Conservation (phyloP, 2,888 invertebrate genomes). For the Cheilosia pagana region DNA sequence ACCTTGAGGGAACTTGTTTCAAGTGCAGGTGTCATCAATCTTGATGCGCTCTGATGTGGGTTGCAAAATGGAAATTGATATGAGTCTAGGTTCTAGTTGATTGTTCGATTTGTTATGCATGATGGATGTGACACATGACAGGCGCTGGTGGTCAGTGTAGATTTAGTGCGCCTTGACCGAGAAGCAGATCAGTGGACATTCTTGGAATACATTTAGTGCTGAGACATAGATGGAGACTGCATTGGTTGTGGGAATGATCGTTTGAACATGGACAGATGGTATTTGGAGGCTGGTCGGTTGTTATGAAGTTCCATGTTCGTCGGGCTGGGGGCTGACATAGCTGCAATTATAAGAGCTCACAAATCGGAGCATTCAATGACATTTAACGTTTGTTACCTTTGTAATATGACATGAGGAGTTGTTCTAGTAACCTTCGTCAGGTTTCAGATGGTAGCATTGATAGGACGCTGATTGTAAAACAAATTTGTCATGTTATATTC, state of each 20-base stretch:
- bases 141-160: slow-evolving; percentile 1
- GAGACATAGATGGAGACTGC: not conserved
- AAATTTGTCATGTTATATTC: no score
- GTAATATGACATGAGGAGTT: no score
- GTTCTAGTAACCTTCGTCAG: no score
- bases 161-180: slow-evolving; percentile 17
- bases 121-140: slow-evolving; percentile 10
- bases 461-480: no score
- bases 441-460: no score
- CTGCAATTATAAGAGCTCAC: no score
- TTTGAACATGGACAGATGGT: not conserved
- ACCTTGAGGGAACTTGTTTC: slow-evolving; percentile 38
- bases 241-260: not conserved
- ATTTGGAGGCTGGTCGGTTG: not conserved
- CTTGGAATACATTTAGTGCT: slow-evolving; percentile 4
- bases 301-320: not conserved
- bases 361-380: no score
- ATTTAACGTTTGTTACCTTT: no score
- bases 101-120: slow-evolving; percentile 44
- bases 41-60: not conserved
- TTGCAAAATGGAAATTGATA: slow-evolving; percentile 40
- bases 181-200: slow-evolving; percentile 1
- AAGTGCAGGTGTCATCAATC: slow-evolving; percentile 66
- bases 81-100: slow-evolving; percentile 20
- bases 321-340: no score